Conservation (phyloP, 2,888 invertebrate genomes). For the Orthosia incerta region DNA sequence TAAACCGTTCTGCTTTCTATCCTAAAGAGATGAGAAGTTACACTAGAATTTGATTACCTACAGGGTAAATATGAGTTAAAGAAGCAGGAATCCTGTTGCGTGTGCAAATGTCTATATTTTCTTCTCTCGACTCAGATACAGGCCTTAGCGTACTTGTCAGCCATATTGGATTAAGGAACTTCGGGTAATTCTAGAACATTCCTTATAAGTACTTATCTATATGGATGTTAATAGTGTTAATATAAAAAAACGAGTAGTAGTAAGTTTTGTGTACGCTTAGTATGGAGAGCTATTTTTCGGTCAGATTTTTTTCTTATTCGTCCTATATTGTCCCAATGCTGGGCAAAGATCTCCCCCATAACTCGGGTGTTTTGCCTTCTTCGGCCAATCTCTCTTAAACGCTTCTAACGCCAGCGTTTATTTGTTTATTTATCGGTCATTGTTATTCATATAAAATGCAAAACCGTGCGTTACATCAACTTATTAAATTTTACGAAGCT, state of each 20-base stretch:
- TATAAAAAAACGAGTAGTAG: constrained; percentile 4
- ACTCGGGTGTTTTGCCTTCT: too few relatives aligned
- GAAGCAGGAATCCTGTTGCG: constrained; percentile 61
- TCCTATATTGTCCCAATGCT: too few relatives aligned
- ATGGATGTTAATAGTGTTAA: constrained; percentile 21
- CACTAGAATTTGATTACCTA: constrained; percentile 47
- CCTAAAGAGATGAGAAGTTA: constrained; percentile 39
- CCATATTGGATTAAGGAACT: constrained; percentile 17
- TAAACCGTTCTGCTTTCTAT: constrained; percentile 24
- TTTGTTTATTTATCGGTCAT: not conserved
- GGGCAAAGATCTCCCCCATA: too few relatives aligned
- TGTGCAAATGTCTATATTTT: constrained; percentile 26
- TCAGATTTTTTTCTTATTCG: not conserved
- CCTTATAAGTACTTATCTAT: constrained; percentile 27
- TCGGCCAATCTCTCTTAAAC: too few relatives aligned
- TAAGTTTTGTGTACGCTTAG: constrained; percentile 8
- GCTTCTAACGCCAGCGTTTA: too few relatives aligned
- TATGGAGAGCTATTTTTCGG: constrained; percentile 14
- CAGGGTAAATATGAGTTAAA: constrained; percentile 48
- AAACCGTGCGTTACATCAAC: constrained; percentile 24
- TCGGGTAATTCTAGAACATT: constrained; percentile 48
- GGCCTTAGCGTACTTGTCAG: constrained; percentile 36
- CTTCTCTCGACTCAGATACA: constrained; percentile 8
- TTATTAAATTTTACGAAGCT: constrained; percentile 39
- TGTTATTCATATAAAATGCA: constrained; percentile 32